Base-by-base conservation (phyloP, 2,797 vertebrate species). In the Tokudaia muenninki region DNA sequence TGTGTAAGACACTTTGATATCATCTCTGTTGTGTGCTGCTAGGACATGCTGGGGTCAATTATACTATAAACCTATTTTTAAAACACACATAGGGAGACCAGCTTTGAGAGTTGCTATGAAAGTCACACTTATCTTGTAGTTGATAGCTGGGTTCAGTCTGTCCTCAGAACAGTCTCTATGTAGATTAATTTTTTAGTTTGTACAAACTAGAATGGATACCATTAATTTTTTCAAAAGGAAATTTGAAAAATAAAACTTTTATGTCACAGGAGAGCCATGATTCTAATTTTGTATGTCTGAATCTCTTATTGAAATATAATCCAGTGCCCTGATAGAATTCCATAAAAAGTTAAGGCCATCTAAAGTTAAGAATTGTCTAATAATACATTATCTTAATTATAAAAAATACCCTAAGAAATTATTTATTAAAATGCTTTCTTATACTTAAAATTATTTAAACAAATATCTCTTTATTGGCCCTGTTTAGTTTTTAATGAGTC, bases 21-120 rank as follows among this genome's bases (percentile, higher is more conserved):
- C 34, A 37, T 82, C n/a, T 87, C 26, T 80, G 91, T 74, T n/a
- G 61, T 94, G 50, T 65, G 24, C 77, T 90, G 26, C 61, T 84
- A 78, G 63, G 44, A 95, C 41, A 57, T 34, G 13, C 19, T 59
- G 72, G 93, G 47, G 61, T 89, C 41, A 70, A 37, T 67, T 67
- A 41, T 63, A 91, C 59, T 34, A 67, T 78, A 81, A 47, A 26
- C 31, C 31, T 52, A 17, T n/a, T 87, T 87, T 87, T 16, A n/a
- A 87, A 74, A 41, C 37, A 41, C 31, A 26, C 5, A 87, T n/a
- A 90, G 17, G 24, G 59, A 61, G 72, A 91, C 9, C 31, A 29
- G 50, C 44, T 55, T 26, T 17, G 34, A 93, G 44, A 86, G 44
- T 50, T 10, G 44, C 12, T 72, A 22, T 26, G 57, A 65, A 91